These are phyloP conservation scores for Abrostola triplasia DNA, from an alignment of 2,888 invertebrate genomes.

Conservation along the genomic window DNA sequence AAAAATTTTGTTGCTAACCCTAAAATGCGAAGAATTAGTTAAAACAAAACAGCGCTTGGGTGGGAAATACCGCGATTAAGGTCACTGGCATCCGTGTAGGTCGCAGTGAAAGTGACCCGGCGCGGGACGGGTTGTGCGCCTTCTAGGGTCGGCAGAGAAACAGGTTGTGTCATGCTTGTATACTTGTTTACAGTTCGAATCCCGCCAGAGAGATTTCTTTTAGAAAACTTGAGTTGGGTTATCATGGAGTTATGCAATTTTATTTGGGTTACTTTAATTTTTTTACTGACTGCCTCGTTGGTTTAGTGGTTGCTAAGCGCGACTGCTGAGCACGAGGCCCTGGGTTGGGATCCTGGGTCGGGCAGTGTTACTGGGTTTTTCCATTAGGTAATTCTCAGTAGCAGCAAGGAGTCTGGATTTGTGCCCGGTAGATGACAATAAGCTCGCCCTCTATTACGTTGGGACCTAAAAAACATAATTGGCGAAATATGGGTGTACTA, in stretches of 20 bases:
- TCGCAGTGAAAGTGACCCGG: slow-evolving; percentile 21
- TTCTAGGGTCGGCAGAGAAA: background rate
- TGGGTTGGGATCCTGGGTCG: too few relatives aligned
- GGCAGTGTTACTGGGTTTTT: too few relatives aligned
- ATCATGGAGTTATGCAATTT: background rate
- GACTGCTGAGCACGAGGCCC: too few relatives aligned
- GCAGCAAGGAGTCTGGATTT: too few relatives aligned
- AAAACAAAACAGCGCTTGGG: slow-evolving; percentile 2
- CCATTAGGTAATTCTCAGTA: too few relatives aligned
- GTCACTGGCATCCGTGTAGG: slow-evolving; percentile 30
- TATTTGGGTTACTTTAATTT: too few relatives aligned
- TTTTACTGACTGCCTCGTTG: too few relatives aligned
- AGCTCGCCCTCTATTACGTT: too few relatives aligned
- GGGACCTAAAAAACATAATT: too few relatives aligned
- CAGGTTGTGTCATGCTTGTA: background rate
- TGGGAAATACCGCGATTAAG: slow-evolving; percentile 44
- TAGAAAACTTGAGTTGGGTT: background rate
- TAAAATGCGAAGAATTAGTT: slow-evolving; percentile 29
- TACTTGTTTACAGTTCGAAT: background rate
- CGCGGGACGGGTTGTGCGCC: slow-evolving; percentile 1
- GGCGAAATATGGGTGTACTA: too few relatives aligned
- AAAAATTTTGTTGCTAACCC: slow-evolving; percentile 11
- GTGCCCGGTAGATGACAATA: too few relatives aligned
- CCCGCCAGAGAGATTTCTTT: background rate
- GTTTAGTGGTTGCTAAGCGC: too few relatives aligned